Conservation (phyloP, 2,797 vertebrate species). For the Mallotus villosus region DNA sequence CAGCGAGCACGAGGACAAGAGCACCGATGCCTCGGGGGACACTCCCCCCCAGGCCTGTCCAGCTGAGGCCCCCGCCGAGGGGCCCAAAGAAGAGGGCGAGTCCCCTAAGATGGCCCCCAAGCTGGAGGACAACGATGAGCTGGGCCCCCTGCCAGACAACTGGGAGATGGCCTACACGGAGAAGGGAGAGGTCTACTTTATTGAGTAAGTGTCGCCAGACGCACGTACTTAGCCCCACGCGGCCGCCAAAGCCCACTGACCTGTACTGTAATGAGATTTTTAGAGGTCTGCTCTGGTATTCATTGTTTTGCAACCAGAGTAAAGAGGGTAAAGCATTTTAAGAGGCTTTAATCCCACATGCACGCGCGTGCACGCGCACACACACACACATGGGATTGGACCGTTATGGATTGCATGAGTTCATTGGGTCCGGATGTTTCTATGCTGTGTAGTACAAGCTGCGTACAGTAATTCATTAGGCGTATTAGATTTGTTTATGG, state of each 20-base stretch:
- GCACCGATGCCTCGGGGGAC: constrained; percentile 85
- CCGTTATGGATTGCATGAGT: constrained; percentile 1
- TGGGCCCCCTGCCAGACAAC: constrained; percentile 92
- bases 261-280: constrained; percentile 50
- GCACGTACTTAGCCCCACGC: neutral
- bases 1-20: constrained; percentile 95
- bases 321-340: constrained; percentile 11
- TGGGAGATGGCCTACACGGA: constrained; percentile 99
- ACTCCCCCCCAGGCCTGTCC: constrained; percentile 73
- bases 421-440: neutral
- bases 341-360: neutral
- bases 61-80: constrained; percentile 74
- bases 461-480: constrained; percentile 45
- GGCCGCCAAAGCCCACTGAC: constrained; percentile 26
- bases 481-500: constrained; percentile 50
- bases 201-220: constrained; percentile 85
- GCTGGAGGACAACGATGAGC: constrained; percentile 86
- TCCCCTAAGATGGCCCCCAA: constrained; percentile 71
- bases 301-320: constrained; percentile 17
- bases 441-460: constrained; percentile 38
- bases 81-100: constrained; percentile 77
- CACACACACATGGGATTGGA: neutral
- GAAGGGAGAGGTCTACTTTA: constrained; percentile 99
- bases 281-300: constrained; percentile 42
- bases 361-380: constrained; percentile 2